Evolutionary conservation across 92 coral and sea anemone genomes (phyloP).

Genomic region (Siderastrea radians): DNA sequence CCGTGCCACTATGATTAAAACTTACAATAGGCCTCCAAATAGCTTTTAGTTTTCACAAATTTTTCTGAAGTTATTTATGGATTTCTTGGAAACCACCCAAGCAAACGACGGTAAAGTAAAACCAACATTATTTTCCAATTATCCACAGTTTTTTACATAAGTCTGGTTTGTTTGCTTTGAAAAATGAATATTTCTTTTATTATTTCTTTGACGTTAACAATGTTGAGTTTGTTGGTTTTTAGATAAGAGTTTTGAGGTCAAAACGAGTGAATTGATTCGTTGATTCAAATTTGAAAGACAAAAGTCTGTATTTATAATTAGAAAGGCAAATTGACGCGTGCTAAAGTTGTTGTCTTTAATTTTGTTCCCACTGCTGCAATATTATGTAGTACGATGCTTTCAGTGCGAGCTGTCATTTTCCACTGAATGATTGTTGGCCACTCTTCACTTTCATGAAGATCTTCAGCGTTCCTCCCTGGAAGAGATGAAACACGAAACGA

Average conservation of each 20-base stretch:
- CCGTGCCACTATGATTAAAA: not conserved
- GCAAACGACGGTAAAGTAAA: not conserved
- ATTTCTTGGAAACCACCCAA: not conserved
- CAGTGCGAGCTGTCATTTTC: constrained; percentile 6
- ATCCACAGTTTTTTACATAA: not conserved
- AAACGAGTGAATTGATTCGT: constrained; percentile 9
- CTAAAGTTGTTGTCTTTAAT: not conserved
- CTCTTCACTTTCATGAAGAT: not conserved
- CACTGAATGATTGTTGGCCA: not conserved
- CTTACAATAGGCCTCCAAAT: not conserved
- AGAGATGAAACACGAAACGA: constrained; percentile 14
- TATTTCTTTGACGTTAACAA: not conserved
- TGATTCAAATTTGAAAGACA: constrained; percentile 13
- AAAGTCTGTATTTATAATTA: constrained; percentile 9
- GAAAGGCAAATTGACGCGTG: constrained; percentile 26
- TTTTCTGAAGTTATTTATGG: not conserved
- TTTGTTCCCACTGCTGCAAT: not conserved
- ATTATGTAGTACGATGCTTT: not conserved
- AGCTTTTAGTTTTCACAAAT: constrained; percentile 6
- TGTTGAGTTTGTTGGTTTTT: not conserved
- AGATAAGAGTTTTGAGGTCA: not conserved
- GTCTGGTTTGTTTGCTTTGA: not conserved
- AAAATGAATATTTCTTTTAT: not conserved
- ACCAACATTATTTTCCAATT: not conserved
- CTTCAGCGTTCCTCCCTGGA: not conserved